phyloP scores from a whole-genome alignment of 2,113 vertebrate genomes.

The Vidua chalybeata region DNA sequence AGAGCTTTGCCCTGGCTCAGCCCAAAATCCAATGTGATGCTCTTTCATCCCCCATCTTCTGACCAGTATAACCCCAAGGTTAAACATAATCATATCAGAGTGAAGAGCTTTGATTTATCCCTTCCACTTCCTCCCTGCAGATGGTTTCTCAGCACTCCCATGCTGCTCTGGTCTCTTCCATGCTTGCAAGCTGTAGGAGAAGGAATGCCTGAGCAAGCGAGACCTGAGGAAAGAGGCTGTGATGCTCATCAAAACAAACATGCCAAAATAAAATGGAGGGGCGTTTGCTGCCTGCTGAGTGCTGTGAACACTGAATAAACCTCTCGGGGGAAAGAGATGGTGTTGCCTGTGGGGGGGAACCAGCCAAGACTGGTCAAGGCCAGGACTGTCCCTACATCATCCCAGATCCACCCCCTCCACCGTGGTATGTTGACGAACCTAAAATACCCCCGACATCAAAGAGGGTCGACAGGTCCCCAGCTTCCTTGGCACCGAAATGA shows the following conservation, averaged over 20 bases:
- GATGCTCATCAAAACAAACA: neutral
- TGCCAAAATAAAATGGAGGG: neutral
- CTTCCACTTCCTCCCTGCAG: neutral
- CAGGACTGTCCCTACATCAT: neutral
- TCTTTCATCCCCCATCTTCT: neutral
- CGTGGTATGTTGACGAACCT: constrained; percentile 63
- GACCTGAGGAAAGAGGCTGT: neutral
- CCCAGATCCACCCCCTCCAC: neutral
- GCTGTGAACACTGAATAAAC: neutral
- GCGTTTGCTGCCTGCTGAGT: neutral
- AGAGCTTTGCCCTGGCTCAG: neutral
- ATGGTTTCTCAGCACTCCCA: neutral
- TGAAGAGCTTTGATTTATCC: neutral
- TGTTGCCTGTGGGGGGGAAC: neutral
- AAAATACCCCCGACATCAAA: constrained; percentile 97
- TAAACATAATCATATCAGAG: neutral
- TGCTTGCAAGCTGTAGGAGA: neutral
- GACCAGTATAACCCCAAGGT: neutral
- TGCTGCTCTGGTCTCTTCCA: neutral
- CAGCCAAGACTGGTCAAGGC: neutral
- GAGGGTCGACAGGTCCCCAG: constrained; percentile 91
- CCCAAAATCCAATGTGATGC: fast-evolving
- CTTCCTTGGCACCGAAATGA: constrained; percentile 87
- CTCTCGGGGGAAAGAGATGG: fast-evolving
- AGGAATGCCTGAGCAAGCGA: neutral